phyloP scores from a whole-genome alignment of 2,797 vertebrate genomes.

The Holocentrus rufus region DNA sequence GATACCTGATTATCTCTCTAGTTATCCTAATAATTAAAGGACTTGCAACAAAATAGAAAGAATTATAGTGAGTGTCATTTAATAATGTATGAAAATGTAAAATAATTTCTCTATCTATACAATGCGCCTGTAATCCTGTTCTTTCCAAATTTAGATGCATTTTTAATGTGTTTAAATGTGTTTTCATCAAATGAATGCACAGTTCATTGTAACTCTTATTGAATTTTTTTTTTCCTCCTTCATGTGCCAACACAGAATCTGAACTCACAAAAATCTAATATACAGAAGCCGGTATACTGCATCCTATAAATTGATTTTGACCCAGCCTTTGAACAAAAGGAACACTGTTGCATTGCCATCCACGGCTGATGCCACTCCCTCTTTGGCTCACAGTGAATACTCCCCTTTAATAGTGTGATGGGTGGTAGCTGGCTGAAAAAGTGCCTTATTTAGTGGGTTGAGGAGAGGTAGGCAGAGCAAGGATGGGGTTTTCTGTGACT shows the following conservation, averaged over 20 bases:
- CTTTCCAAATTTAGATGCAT: conserved; percentile 41
- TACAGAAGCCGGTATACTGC: conserved; percentile 63
- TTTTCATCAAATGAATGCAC: conserved; percentile 50
- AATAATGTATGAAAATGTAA: conserved; percentile 37
- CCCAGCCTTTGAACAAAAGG: conserved; percentile 90
- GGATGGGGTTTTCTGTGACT: conserved; percentile 89
- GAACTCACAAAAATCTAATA: conserved; percentile 67
- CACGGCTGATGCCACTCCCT: conserved; percentile 87
- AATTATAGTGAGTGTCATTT: conserved; percentile 37
- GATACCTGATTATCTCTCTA: conserved; percentile 28
- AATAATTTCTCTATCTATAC: conserved; percentile 65
- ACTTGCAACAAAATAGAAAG: conserved; percentile 27
- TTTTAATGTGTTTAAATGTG: conserved; percentile 27
- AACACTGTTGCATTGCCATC: conserved; percentile 92
- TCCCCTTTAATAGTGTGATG: conserved; percentile 89
- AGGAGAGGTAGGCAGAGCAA: conserved; percentile 84
- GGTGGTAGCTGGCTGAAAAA: conserved; percentile 89
- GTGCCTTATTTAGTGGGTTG: conserved; percentile 87
- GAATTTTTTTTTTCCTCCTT: conserved; percentile 28
- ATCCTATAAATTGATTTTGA: conserved; percentile 81
- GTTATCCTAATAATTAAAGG: conserved; percentile 13
- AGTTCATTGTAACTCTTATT: conserved; percentile 50
- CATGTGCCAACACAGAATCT: conserved; percentile 55
- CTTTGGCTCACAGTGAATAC: conserved; percentile 94
- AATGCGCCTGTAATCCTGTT: conserved; percentile 63